Evolutionary conservation across 37 sponge, comb jelly and placozoan species (phyloP), one percentile per base, ranked within the genome.

Genomic region (Aphrocallistes beatrix): DNA sequence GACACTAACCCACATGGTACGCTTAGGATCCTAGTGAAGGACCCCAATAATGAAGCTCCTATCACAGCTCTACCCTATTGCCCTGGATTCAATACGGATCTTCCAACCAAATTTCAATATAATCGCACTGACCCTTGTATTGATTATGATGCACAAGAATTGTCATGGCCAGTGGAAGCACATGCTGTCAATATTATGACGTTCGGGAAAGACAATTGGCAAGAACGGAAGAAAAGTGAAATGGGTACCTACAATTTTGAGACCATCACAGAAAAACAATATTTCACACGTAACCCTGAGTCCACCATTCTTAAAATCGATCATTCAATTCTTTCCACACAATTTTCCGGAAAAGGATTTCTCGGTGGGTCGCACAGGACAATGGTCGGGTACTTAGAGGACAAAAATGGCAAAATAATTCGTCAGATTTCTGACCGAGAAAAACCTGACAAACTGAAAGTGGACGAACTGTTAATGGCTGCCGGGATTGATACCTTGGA

Each of bases 121-220:
- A 84, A 90, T 19, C 51, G 38, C 37, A 37, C 51, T 37, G 42
- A 36, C 28, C 38, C 88, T 0, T 94, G 94, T 83, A 39, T 81
- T 32, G 87, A 87, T 51, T 87, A 88, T 36, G 92, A 91, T 37
- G 90, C 90, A 50, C 87, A 89, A 84, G 92, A 90, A 84, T 84
- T 94, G 30, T 88, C 90, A 81, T 92, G 95, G 95, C 93, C 93
- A 0, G 42, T 82, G 69, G 93, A 92, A 36, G 84, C 89, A 0
- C 85, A 89, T n/a, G 87, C 94, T 42, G 82, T 94, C 8, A 91
- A 92, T 28, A 88, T 94, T 28, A 88, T 91, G 49, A 91, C 94
- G 0, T 88, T 84, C 45, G 87, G 85, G 38, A 94, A 94, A 83
- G 94, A 94, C 82, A 86, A 88, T 8, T 51, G 86, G 81, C 94